Evolutionary conservation across 2,797 vertebrate genomes (phyloP).

Genomic region (Enteromius treurensis): DNA sequence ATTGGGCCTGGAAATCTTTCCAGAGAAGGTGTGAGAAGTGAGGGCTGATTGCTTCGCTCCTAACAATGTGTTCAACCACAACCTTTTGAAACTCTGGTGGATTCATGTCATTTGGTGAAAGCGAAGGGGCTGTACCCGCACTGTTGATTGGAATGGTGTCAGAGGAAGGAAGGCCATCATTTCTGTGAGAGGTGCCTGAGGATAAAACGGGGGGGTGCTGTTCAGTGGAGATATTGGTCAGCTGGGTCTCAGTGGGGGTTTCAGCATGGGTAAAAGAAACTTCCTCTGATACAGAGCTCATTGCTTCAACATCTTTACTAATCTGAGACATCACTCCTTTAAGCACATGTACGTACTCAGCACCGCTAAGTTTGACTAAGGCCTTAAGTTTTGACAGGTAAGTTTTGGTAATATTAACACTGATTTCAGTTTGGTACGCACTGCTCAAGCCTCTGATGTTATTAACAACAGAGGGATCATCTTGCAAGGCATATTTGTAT

Average conservation of each 20-base stretch:
- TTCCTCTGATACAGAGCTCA: not conserved
- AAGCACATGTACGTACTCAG: not conserved
- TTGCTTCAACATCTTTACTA: slow-evolving; percentile 11
- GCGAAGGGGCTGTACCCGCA: not conserved
- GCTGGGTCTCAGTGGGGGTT: not conserved
- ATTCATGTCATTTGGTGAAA: slow-evolving; percentile 16
- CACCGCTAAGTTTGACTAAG: not conserved
- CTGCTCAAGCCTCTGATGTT: not conserved
- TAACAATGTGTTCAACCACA: slow-evolving; percentile 47
- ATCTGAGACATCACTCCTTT: slow-evolving; percentile 1
- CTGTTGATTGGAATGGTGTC: too few species aligned
- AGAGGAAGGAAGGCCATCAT: too few species aligned
- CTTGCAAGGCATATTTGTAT: not conserved
- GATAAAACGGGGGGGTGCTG: not conserved
- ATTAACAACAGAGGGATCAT: not conserved
- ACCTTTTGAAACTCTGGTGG: slow-evolving; percentile 36
- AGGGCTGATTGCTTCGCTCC: not conserved
- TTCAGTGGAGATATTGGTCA: not conserved
- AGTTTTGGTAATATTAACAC: slow-evolving; percentile 12
- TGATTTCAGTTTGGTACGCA: slow-evolving; percentile 22
- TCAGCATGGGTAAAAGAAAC: not conserved
- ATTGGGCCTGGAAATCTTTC: slow-evolving; percentile 22
- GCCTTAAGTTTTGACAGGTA: slow-evolving; percentile 17
- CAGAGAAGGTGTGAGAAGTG: slow-evolving; percentile 37
- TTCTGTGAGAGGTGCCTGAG: too few species aligned